phyloP scores from a whole-genome alignment of 2,888 invertebrate genomes.

The Drosophila koepferae region DNA sequence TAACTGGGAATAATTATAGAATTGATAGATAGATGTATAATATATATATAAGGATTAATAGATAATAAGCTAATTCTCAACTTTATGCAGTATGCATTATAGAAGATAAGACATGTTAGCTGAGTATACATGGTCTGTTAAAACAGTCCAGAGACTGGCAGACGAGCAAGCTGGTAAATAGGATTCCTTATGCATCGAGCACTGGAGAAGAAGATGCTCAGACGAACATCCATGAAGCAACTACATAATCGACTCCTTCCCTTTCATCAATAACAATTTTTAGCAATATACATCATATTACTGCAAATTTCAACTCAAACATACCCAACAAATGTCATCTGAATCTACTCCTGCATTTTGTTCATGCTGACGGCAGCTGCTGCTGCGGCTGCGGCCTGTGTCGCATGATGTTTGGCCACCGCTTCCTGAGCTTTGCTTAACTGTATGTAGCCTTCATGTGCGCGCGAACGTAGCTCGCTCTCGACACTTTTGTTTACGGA shows the following conservation, averaged over 20 bases:
- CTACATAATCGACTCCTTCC: background rate
- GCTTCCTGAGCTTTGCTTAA: constrained; percentile 87
- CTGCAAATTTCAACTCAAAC: background rate
- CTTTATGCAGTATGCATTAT: no score
- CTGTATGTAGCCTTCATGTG: constrained; percentile 85
- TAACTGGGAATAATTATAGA: background rate
- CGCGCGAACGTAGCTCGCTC: constrained; percentile 87
- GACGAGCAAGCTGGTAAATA: background rate
- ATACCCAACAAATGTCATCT: background rate
- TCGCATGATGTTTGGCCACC: constrained; percentile 84
- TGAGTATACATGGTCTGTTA: background rate
- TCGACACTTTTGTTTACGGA: constrained; percentile 88
- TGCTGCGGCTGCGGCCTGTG: constrained; percentile 63
- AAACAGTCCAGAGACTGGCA: background rate
- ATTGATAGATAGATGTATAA: no score
- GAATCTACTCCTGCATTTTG: constrained; percentile 41
- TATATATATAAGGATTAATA: no score
- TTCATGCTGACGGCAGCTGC: constrained; percentile 52
- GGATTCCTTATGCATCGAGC: no score
- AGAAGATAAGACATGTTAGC: no score
- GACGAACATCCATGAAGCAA: background rate
- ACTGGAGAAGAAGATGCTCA: background rate
- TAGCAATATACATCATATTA: background rate
- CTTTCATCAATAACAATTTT: background rate
- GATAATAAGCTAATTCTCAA: no score